These are phyloP conservation scores for Colostygia pectinataria DNA, from an alignment of 2,888 invertebrate species.

Conservation along the genomic window DNA sequence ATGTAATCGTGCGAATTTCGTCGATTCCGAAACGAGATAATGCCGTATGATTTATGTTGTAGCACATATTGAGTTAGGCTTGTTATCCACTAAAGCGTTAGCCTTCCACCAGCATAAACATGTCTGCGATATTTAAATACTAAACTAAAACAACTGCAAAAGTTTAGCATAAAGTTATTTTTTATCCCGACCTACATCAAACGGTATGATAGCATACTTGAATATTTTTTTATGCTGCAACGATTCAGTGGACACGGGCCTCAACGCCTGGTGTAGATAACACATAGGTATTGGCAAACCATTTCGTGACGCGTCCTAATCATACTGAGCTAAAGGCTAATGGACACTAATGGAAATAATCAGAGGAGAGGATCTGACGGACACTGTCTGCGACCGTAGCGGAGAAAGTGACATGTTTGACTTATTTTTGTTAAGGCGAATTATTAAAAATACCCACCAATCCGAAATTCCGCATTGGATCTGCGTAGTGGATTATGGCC, in stretches of 20 bases:
- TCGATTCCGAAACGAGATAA: conserved; percentile 49
- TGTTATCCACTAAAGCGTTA: conserved; percentile 1
- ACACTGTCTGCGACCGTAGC: conserved; percentile 54
- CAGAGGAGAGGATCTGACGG: conserved; percentile 71
- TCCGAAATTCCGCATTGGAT: too few relatives aligned
- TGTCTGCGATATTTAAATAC: too few relatives aligned
- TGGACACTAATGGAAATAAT: conserved; percentile 80
- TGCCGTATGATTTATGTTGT: conserved; percentile 66
- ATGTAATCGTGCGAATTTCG: conserved; percentile 48
- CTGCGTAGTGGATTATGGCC: too few relatives aligned
- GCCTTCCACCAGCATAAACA: too few relatives aligned
- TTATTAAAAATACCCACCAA: neutral
- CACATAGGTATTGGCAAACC: conserved; percentile 50
- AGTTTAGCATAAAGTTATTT: too few relatives aligned
- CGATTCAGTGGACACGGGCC: conserved; percentile 1
- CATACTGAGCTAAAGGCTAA: conserved; percentile 79
- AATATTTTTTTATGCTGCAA: too few relatives aligned
- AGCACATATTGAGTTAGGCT: conserved; percentile 23
- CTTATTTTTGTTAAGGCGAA: conserved; percentile 54
- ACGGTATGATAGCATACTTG: too few relatives aligned
- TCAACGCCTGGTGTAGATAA: conserved; percentile 6
- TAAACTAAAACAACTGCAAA: too few relatives aligned
- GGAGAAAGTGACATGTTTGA: conserved; percentile 73
- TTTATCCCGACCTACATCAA: too few relatives aligned
- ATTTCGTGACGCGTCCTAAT: conserved; percentile 73